phyloP scores from a whole-genome alignment of 1,140 invertebrate genomes.

The Cotesia chilonis region DNA sequence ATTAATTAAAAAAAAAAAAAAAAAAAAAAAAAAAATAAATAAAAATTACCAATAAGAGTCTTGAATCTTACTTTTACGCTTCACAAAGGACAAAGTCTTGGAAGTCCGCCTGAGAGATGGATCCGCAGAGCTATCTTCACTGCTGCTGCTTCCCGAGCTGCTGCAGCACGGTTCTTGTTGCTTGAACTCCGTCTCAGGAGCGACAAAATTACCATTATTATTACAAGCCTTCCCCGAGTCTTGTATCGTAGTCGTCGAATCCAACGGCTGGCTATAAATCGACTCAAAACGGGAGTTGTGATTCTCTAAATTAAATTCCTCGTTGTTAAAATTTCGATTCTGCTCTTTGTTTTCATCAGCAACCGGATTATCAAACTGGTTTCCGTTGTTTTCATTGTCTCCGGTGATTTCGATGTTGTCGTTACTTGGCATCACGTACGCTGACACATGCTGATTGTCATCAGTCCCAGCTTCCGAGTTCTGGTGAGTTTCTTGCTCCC shows the following conservation, averaged over 20 bases:
- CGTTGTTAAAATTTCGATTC: constrained; percentile 56
- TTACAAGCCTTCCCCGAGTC: constrained; percentile 55
- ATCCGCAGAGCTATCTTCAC: constrained; percentile 60
- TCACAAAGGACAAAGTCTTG: constrained; percentile 63
- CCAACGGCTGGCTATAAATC: constrained; percentile 61
- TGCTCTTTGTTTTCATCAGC: constrained; percentile 50
- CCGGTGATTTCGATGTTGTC: constrained; percentile 42
- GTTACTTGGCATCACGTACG: constrained; percentile 50
- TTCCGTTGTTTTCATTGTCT: constrained; percentile 58
- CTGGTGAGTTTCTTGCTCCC: background rate
- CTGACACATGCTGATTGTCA: constrained; percentile 14
- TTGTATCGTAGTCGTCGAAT: constrained; percentile 42
- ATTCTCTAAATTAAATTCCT: constrained; percentile 59
- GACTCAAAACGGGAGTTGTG: constrained; percentile 64
- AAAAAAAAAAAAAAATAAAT: constrained; percentile 1
- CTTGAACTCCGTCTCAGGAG: constrained; percentile 42
- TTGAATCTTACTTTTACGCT: constrained; percentile 32
- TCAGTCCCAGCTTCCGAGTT: background rate
- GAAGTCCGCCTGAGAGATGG: constrained; percentile 59
- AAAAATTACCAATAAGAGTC: background rate
- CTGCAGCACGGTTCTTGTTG: constrained; percentile 52
- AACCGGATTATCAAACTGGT: constrained; percentile 39
- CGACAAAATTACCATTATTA: constrained; percentile 57
- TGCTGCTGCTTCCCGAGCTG: constrained; percentile 60
- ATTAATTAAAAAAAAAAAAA: background rate